Evolutionary conservation across 2,888 invertebrate species (phyloP), one percentile per base, ranked within the genome.

Genomic region (Caenorhabditis sp.): DNA sequence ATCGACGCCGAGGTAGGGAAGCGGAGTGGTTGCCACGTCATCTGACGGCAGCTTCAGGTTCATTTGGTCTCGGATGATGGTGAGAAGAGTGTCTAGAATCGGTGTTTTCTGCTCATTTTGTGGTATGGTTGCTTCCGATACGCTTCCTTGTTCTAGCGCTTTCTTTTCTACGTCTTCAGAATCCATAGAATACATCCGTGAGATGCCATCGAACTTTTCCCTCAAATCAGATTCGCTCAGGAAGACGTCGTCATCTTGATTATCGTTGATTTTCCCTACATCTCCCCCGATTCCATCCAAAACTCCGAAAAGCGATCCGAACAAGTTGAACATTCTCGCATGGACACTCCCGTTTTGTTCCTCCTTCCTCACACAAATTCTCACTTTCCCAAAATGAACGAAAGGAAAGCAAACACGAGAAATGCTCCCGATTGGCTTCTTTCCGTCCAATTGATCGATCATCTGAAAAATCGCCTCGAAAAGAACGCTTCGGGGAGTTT

Each of bases 1-100:
- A 61, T 76, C 76, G 30, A 76, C 50, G 26, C 76, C 76, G 9
- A 71, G 43, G 39, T 75, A 75, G 6, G 66, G 53, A 9, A 75
- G 37, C 9, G 62, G 41, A 7, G 63, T 41, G 17, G 11, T 43
- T 17, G 8, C 3, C 1, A 65, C 15, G 15, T 46, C 55, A 17
- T n/a, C 7, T 35, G 32, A 7, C 30, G 17, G 11, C 5, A 7
- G 7, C 22, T 55, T 56, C 17, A 59, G 30, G 32, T 46, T 55
- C 65, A 65, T 65, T 17, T 65, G 26, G n/a, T n/a, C n/a, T n/a
- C n/a, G n/a, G n/a, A n/a, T n/a, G n/a, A n/a, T n/a, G n/a, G n/a
- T n/a, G n/a, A 27, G 1, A 11, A 7, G 2, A 41, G 2, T 2
- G n/a, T n/a, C n/a, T n/a, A n/a, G n/a, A n/a, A n/a, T n/a, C n/a